These are phyloP conservation scores for Drosophila repleta DNA, from an alignment of 1,140 invertebrate genomes.

Conservation along the genomic window DNA sequence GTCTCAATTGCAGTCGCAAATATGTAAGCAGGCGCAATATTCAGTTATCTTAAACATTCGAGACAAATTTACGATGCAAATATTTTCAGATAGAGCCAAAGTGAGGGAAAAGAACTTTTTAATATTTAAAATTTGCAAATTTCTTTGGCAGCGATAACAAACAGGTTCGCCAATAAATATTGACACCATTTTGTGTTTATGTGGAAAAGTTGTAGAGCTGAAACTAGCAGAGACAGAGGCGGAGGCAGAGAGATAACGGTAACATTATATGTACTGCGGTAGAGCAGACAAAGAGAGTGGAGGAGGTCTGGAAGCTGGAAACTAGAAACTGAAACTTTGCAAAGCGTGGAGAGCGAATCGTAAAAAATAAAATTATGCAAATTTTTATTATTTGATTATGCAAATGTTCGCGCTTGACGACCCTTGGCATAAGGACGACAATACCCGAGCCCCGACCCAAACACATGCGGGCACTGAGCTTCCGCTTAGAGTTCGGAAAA, in stretches of 20 bases:
- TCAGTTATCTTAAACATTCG: conserved; percentile 17
- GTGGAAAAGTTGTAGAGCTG: conserved; percentile 12
- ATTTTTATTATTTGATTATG: conserved; percentile 84
- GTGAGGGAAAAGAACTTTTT: conserved; percentile 58
- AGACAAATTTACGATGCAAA: conserved; percentile 62
- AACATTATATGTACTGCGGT: conserved; percentile 53
- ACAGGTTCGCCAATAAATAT: conserved; percentile 83
- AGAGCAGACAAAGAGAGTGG: conserved; percentile 54
- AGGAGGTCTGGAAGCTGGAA: conserved; percentile 43
- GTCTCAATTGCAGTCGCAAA: neutral
- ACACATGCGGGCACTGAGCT: conserved; percentile 55
- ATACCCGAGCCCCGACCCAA: conserved; percentile 42
- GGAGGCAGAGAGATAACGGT: conserved; percentile 53
- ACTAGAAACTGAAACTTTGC: conserved; percentile 51
- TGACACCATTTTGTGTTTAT: conserved; percentile 79
- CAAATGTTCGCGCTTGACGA: conserved; percentile 83
- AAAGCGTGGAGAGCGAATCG: conserved; percentile 52
- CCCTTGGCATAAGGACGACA: conserved; percentile 84
- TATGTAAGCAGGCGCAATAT: neutral
- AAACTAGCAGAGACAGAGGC: conserved; percentile 3
- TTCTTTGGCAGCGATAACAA: conserved; percentile 68
- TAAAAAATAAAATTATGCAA: conserved; percentile 84
- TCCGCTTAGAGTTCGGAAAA: conserved; percentile 53
- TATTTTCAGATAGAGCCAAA: conserved; percentile 49
- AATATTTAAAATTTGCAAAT: conserved; percentile 82